A percentile compares a stretch with the other conserved stretches of the same genome.
These are phyloP conservation scores for Mycteria americana DNA, from an alignment of 2,797 vertebrate genomes.

Conservation along the genomic window DNA sequence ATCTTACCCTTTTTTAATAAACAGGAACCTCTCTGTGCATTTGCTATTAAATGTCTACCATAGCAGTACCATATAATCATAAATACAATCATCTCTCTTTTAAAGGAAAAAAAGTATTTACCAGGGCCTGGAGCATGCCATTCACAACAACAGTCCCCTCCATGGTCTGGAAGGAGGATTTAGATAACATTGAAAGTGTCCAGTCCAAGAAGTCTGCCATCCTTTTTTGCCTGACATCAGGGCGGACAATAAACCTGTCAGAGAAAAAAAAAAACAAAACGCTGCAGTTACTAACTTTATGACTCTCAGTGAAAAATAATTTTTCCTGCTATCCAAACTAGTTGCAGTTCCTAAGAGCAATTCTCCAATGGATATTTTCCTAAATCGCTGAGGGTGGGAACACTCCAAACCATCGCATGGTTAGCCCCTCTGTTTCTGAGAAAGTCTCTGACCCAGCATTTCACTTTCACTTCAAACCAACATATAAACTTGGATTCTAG, in stretches of 20 bases:
- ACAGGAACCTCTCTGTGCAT: neutral
- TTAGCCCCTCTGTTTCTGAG: neutral
- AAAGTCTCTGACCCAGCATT: neutral
- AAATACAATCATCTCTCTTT: neutral
- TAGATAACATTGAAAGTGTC: conserved; percentile 83
- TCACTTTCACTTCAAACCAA: neutral
- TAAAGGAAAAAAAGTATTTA: conserved; percentile 63
- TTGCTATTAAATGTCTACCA: neutral
- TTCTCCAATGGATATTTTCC: neutral
- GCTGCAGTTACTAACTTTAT: neutral
- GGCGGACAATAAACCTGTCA: conserved; percentile 91
- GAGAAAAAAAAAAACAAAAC: neutral
- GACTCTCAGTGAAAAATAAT: neutral
- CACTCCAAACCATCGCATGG: neutral
- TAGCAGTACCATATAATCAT: accelerated
- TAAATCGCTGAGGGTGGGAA: neutral
- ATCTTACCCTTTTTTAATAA: neutral
- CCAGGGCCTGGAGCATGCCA: conserved; percentile 91
- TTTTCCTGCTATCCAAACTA: conserved; percentile 10
- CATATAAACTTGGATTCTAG: neutral
- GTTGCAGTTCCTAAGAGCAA: neutral
- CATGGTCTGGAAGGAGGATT: conserved; percentile 79
- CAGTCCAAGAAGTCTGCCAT: conserved; percentile 93
- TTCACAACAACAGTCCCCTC: conserved; percentile 83
- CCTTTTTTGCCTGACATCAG: conserved; percentile 88